phyloP scores from a whole-genome alignment of 2,888 invertebrate species.

The Chirona hameri region DNA sequence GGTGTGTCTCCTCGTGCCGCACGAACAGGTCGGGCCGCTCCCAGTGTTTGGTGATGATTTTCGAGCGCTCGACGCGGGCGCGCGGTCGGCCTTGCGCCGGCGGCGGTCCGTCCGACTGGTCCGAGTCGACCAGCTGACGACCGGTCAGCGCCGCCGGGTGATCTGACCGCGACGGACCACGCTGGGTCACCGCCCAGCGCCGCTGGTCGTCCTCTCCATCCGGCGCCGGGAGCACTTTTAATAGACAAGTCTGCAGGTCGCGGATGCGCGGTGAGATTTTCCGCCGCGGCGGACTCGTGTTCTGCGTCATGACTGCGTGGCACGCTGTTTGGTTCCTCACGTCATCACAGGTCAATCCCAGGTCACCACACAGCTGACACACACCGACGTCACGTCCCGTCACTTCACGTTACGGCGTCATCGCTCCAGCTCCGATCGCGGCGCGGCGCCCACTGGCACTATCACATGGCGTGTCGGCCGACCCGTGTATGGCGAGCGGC shows the following conservation, averaged over 20 bases:
- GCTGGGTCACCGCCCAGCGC: neutral
- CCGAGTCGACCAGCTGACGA: neutral
- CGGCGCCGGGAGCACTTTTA: neutral
- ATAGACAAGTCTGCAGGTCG: neutral
- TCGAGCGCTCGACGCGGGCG: neutral
- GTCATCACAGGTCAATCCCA: too few relatives aligned
- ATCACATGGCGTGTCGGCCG: too few relatives aligned
- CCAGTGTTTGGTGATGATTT: conserved; percentile 12
- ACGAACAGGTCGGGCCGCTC: conserved; percentile 25
- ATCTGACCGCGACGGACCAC: too few relatives aligned
- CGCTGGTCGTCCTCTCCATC: neutral
- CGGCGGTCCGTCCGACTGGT: neutral
- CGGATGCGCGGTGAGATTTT: conserved; percentile 23
- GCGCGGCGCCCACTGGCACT: neutral
- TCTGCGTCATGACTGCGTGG: conserved; percentile 4
- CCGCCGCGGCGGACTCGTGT: conserved; percentile 3
- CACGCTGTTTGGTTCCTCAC: neutral
- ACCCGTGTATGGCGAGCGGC: neutral
- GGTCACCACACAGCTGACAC: too few relatives aligned
- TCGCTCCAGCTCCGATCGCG: neutral
- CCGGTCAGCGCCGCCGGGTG: neutral
- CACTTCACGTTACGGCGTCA: neutral
- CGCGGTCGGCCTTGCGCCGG: neutral
- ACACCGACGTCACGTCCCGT: too few relatives aligned
- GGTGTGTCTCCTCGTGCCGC: neutral